Percentiles rank a stretch among this genome's conserved stretches.
Conservation (phyloP, 2,888 invertebrate genomes). For the Sussaba pulchella region DNA sequence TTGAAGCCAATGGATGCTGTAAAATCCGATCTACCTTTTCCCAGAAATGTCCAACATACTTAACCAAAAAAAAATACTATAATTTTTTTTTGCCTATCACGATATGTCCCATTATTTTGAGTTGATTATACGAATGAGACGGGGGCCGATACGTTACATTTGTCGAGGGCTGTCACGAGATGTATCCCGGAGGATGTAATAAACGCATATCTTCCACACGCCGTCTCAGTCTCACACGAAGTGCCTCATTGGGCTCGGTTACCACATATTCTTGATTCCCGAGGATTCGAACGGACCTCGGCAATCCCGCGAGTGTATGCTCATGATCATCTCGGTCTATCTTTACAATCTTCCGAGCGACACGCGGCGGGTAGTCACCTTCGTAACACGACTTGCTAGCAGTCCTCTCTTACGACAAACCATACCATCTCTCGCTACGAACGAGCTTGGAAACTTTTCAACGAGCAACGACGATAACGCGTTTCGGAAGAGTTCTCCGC, state of each 20-base stretch:
- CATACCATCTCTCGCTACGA: not conserved
- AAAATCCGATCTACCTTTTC: too few relatives aligned
- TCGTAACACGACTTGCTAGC: conserved; percentile 1
- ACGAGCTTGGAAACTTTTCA: conserved; percentile 2
- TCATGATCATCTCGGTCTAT: not conserved
- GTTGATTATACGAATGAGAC: too few relatives aligned
- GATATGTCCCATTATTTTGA: too few relatives aligned
- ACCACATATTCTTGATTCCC: not conserved
- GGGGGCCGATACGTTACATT: not conserved
- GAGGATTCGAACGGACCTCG: not conserved
- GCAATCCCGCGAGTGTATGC: not conserved
- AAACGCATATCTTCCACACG: not conserved
- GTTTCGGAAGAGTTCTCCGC: not conserved
- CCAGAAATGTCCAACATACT: too few relatives aligned
- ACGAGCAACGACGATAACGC: conserved; percentile 4
- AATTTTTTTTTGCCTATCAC: conserved; percentile 5
- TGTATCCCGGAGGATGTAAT: not conserved
- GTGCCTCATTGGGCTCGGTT: conserved; percentile 2
- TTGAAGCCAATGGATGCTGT: too few relatives aligned
- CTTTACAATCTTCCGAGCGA: conserved; percentile 13
- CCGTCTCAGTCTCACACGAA: not conserved
- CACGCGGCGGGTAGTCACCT: not conserved
- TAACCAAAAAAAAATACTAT: not conserved
- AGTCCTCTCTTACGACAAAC: not conserved
- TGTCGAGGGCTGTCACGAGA: not conserved